Evolutionary conservation across 2,797 vertebrate genomes (phyloP).

Genomic region (Ptychobarbus kaznakovi): DNA sequence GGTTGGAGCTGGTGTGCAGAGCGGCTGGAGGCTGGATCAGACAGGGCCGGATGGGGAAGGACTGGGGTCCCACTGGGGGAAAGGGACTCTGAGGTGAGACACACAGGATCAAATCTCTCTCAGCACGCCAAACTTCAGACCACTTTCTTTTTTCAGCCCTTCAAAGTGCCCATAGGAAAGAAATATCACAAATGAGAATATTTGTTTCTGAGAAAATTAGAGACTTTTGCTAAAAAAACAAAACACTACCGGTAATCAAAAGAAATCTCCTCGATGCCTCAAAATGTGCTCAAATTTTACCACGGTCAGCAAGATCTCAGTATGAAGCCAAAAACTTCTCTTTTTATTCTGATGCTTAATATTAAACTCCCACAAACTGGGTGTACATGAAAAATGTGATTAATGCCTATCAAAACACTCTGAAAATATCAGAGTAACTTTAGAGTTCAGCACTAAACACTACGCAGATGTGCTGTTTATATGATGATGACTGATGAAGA

Average conservation of each 20-base stretch:
- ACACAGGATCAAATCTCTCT: slow-evolving; percentile 72
- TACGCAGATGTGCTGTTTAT: neutral
- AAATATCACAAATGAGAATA: neutral
- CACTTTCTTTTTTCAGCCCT: neutral
- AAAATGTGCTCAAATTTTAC: neutral
- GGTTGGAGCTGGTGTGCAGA: slow-evolving; percentile 52
- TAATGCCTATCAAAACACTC: neutral
- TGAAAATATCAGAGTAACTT: neutral
- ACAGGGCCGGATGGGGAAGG: slow-evolving; percentile 54
- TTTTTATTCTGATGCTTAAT: neutral
- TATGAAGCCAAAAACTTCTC: neutral
- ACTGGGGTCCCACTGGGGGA: slow-evolving; percentile 77
- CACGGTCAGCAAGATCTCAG: neutral
- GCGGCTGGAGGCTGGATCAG: slow-evolving; percentile 39
- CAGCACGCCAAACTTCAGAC: neutral
- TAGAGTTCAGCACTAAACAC: neutral
- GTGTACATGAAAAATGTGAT: neutral
- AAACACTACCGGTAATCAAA: neutral
- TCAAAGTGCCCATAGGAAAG: neutral
- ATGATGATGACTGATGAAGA: slow-evolving; percentile 11
- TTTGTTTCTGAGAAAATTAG: neutral
- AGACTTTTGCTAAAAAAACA: neutral
- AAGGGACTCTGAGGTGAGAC: slow-evolving; percentile 78
- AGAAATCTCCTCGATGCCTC: neutral
- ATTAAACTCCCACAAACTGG: neutral